These are phyloP conservation scores for Lytechinus variegatus DNA, from an alignment of 35 echinoderm and acorn worm genomes.

Conservation along the genomic window DNA sequence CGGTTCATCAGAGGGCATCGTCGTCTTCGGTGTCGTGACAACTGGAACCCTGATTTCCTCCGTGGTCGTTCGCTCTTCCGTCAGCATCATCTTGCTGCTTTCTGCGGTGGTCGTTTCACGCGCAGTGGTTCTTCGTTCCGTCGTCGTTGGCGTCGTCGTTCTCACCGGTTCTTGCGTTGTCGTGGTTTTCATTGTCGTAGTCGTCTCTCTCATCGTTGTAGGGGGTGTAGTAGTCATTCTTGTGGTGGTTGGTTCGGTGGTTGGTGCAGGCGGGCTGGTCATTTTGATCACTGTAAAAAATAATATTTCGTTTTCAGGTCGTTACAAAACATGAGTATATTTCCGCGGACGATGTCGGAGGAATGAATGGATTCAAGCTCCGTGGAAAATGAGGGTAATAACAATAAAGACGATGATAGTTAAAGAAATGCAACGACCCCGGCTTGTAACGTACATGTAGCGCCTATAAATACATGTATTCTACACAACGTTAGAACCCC, in stretches of 20 bases:
- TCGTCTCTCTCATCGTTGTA: background rate
- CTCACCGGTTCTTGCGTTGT: background rate
- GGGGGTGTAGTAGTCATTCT: background rate
- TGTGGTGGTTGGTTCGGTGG: background rate
- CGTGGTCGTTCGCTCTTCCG: background rate
- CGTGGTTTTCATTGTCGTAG: constrained; percentile 13
- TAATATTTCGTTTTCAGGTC: background rate
- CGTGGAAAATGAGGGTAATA: background rate
- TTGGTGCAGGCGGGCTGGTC: background rate
- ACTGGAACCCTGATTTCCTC: background rate
- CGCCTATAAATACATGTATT: too few species aligned
- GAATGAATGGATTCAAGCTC: background rate
- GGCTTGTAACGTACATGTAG: too few species aligned
- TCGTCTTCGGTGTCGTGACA: background rate
- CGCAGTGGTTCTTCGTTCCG: background rate
- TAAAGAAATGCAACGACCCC: too few species aligned
- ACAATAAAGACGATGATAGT: too few species aligned
- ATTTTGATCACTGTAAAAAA: background rate
- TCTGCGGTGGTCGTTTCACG: background rate
- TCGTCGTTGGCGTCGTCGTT: background rate
- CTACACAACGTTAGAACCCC: too few species aligned
- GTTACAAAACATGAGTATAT: too few species aligned
- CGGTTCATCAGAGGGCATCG: background rate
- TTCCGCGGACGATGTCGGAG: too few species aligned
- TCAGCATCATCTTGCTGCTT: constrained; percentile 1